These are phyloP conservation scores for Gymnosoma rotundatum DNA, from an alignment of 2,888 invertebrate species.

Conservation along the genomic window DNA sequence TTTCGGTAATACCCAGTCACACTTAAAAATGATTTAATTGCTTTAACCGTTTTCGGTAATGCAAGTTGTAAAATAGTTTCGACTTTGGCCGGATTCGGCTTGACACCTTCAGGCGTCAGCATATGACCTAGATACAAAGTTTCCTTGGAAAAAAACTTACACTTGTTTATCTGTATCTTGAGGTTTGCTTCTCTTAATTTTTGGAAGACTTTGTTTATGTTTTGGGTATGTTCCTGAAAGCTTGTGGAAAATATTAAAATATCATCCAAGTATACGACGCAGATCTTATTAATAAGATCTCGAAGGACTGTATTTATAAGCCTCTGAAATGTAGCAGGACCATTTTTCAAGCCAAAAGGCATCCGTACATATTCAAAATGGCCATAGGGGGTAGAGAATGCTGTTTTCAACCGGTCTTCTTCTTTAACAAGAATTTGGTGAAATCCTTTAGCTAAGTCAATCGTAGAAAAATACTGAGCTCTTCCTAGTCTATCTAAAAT, in stretches of 20 bases:
- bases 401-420: conserved; percentile 36
- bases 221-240: conserved; percentile 5
- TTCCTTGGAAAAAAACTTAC: conserved; percentile 16
- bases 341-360: not conserved
- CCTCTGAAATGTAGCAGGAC: not conserved
- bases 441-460: conserved; percentile 29
- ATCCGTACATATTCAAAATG: conserved; percentile 3
- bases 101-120: conserved; percentile 18
- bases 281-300: conserved; percentile 7
- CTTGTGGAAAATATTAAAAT: conserved; percentile 21
- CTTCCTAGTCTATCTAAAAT: conserved; percentile 31
- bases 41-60: not conserved
- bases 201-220: not conserved
- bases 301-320: not conserved
- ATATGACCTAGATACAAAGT: conserved; percentile 21
- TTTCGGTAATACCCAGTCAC: conserved; percentile 33
- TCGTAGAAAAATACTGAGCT: conserved; percentile 28
- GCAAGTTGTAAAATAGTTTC: conserved; percentile 6
- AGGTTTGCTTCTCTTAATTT: conserved; percentile 7
- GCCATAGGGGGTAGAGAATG: conserved; percentile 21
- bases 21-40: conserved; percentile 10
- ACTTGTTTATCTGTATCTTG: conserved; percentile 8
- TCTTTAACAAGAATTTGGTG: conserved; percentile 40
- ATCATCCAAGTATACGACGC: not conserved
- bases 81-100: conserved; percentile 10